Base-by-base conservation (phyloP, 2,888 invertebrate species). In the Nipponacmea schrenckii region DNA sequence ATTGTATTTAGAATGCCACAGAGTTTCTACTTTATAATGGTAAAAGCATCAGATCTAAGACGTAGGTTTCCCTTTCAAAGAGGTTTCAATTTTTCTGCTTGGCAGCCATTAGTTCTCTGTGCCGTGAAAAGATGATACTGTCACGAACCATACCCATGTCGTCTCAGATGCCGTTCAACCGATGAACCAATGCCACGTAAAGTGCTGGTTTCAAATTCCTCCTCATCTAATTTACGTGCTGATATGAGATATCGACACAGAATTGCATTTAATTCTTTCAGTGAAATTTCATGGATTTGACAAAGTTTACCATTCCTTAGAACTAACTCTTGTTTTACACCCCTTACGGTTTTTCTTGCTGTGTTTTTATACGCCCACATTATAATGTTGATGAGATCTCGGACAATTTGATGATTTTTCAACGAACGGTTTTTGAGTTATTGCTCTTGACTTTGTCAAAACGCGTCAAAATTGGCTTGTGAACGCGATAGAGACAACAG, bases 1-100 rank as follows among this genome's bases (percentile, higher is more conserved):
- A 74, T 63, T 24, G 64, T 76, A 69, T n/a, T 66, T 20, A 20
- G 14, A 26, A 62, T 65, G 44, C 73, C 70, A 74, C 14, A 76
- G 50, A 45, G 20, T 64, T 50, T 69, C 64, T n/a, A n/a, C n/a
- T n/a, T n/a, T n/a, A n/a, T n/a, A 45, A 69, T 71, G 26, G 70
- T 69, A 10, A 72, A 39, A 5, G 75, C 31, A 15, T 70, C 70
- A 31, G 62, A 17, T 44, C 48, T 46, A 4, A 48, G 39, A 44
- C 72, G 68, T n/a, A 66, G 3, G 68, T 73, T 70, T 8, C 72
- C 75, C 31, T 67, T 66, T 2, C 72, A 68, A 7, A 20, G 7
- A 2, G 15, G 24, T 44, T 63, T 68, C 8, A 68, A 62, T 31
- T 62, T 39, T 48, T 39, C 62, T 69, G 63, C n/a, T 50, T 46